Evolutionary conservation across 2,797 vertebrate species (phyloP), one percentile per base, ranked within the genome.

Genomic region (Pelochelys cantorii): DNA sequence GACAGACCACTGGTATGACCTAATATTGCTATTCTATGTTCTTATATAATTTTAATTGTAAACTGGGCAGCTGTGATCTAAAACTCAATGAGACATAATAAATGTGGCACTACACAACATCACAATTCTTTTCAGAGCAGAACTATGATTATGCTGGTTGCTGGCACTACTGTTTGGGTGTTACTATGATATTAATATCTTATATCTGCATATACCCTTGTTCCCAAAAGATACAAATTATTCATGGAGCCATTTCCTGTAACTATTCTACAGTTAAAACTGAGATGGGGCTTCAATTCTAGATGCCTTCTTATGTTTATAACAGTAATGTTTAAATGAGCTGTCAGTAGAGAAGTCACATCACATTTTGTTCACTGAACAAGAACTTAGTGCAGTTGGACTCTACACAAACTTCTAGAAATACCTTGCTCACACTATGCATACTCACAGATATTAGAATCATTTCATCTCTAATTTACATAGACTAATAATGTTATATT

Each of bases 311-410:
- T 93, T 6, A 9, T 94, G 83, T 83, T 83, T 86, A 59, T 91
- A 87, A 56, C 83, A 81, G 74, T 86, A 86, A 86, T 25, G 78
- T 80, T 93, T 71, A 91, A 71, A 71, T 37, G 37, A 71, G 65
- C 65, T 94, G 79, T 89, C 71, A 78, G 81, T 81, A 87, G 87
- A 92, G 77, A 93, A 93, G 91, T 90, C 90, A 27, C 37, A 68
- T 86, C 79, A 53, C 93, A 88, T 95, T 95, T 96, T 95, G 93
- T 95, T 96, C 96, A 93, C 94, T 87, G 77, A 84, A 56, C 84
- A 91, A 96, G 79, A 83, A 96, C 87, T 92, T 92, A 93, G 92
- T 95, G 86, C 53, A 82, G 85, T 95, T 55, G 93, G 5, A 60
- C 12, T 83, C 59, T 95, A 52, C 42, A 48, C 42, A 48, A 48